Conservation (phyloP, 2,113 vertebrate genomes). For the Gracilinanus agilis region DNA sequence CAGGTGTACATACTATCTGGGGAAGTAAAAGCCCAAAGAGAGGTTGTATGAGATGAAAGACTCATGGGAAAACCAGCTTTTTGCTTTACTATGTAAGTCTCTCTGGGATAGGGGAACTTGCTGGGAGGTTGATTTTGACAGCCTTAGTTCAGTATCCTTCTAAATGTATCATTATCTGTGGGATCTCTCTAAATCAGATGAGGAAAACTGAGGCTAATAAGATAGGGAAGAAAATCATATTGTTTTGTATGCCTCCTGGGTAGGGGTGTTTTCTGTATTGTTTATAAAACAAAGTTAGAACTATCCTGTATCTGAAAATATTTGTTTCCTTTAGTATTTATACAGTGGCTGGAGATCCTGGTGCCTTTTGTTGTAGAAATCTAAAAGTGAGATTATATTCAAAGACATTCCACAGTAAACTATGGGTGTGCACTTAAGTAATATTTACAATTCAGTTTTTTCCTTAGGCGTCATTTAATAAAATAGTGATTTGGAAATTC, state of each 20-base stretch:
- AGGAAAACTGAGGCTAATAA: not conserved
- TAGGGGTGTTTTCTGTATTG: not conserved
- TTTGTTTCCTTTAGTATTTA: not conserved
- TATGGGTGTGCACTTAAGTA: not conserved
- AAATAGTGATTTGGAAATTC: not conserved
- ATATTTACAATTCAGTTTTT: not conserved
- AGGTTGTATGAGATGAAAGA: not conserved
- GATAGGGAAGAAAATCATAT: not conserved
- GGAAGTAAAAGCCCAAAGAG: not conserved
- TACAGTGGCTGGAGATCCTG: not conserved
- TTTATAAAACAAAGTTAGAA: not conserved
- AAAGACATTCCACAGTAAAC: not conserved
- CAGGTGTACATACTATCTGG: not conserved
- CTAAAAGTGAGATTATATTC: not conserved
- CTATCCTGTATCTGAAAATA: not conserved
- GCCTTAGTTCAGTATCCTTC: not conserved
- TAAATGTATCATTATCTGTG: not conserved
- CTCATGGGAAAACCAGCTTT: not conserved
- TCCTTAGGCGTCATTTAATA: not conserved
- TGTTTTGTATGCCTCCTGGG: not conserved
- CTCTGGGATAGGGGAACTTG: not conserved
- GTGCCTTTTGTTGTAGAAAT: not conserved
- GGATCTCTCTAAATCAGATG: not conserved
- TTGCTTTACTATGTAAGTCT: not conserved
- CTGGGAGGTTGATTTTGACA: not conserved